Evolutionary conservation across 1,140 invertebrate species (phyloP).

Genomic region (Lordiphosa clarofinis): DNA sequence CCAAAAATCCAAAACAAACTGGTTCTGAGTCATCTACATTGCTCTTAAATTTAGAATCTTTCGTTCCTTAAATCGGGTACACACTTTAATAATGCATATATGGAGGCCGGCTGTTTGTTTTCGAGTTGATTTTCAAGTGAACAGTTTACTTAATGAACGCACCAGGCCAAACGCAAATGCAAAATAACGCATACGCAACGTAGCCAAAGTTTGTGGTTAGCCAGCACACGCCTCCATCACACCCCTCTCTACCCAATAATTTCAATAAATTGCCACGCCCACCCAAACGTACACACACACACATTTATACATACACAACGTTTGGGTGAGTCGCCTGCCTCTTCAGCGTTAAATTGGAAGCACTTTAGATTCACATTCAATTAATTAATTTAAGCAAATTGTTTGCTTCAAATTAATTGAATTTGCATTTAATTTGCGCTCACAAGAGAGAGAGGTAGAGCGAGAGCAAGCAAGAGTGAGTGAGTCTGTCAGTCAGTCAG

Average conservation of each 20-base stretch:
- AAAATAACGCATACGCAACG: conserved; percentile 71
- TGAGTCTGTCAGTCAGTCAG: conserved; percentile 27
- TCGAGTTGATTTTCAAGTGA: conserved; percentile 78
- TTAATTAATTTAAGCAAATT: conserved; percentile 79
- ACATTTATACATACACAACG: too few relatives aligned
- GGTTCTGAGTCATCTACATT: too few relatives aligned
- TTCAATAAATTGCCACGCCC: conserved; percentile 62
- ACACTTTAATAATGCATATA: conserved; percentile 33
- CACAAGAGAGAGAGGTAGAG: conserved; percentile 16
- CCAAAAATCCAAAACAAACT: too few relatives aligned
- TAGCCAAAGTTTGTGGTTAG: conserved; percentile 63
- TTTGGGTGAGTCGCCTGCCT: conserved; percentile 24
- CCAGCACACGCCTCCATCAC: conserved; percentile 11
- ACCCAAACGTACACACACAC: neutral
- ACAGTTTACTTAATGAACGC: conserved; percentile 75
- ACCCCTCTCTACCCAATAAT: conserved; percentile 44
- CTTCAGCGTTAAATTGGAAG: conserved; percentile 69
- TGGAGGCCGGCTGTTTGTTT: conserved; percentile 70
- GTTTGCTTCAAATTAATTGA: conserved; percentile 78
- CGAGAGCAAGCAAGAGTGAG: conserved; percentile 1
- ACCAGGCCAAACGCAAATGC: conserved; percentile 48
- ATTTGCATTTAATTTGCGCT: conserved; percentile 78
- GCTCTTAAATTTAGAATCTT: neutral
- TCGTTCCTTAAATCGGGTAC: neutral
- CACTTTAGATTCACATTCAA: conserved; percentile 77